phyloP scores from a whole-genome alignment of 2,888 invertebrate genomes.

The Nomada flava region DNA sequence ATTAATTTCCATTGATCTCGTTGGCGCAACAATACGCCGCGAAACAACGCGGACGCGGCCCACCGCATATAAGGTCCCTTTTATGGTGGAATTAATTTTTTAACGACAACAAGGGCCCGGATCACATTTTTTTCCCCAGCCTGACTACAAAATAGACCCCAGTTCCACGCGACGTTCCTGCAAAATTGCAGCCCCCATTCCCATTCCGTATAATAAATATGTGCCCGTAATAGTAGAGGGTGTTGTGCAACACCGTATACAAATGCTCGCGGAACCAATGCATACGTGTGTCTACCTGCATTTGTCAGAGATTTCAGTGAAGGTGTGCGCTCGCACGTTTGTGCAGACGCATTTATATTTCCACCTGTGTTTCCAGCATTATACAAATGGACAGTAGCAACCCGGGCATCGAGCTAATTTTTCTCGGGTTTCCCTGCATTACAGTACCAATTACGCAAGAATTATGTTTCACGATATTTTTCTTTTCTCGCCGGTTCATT shows the following conservation, averaged over 20 bases:
- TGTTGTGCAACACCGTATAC: slow-evolving; percentile 25
- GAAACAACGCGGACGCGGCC: slow-evolving; percentile 19
- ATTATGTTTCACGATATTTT: slow-evolving; percentile 47
- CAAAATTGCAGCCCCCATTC: slow-evolving; percentile 43
- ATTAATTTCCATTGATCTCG: slow-evolving; percentile 61
- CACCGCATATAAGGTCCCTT: slow-evolving; percentile 28
- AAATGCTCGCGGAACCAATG: not conserved
- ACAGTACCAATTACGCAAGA: slow-evolving; percentile 33
- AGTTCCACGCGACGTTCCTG: slow-evolving; percentile 3
- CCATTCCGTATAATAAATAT: slow-evolving; percentile 50
- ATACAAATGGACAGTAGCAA: slow-evolving; percentile 44
- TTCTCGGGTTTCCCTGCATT: slow-evolving; percentile 24
- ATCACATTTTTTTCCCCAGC: slow-evolving; percentile 54
- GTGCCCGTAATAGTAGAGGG: slow-evolving; percentile 54
- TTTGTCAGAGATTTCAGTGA: not conserved
- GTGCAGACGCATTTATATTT: slow-evolving; percentile 34
- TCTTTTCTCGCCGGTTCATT: not conserved
- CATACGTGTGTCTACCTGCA: slow-evolving; percentile 6
- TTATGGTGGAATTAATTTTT: slow-evolving; percentile 64
- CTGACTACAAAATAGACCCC: slow-evolving; percentile 53
- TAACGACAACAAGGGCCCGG: slow-evolving; percentile 57
- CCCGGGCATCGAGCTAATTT: slow-evolving; percentile 38
- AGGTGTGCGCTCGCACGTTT: not conserved
- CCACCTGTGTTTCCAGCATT: slow-evolving; percentile 53
- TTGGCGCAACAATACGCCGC: slow-evolving; percentile 16